phyloP scores from a whole-genome alignment of 2,888 invertebrate species.

The Scrobipalpa atriplicella region DNA sequence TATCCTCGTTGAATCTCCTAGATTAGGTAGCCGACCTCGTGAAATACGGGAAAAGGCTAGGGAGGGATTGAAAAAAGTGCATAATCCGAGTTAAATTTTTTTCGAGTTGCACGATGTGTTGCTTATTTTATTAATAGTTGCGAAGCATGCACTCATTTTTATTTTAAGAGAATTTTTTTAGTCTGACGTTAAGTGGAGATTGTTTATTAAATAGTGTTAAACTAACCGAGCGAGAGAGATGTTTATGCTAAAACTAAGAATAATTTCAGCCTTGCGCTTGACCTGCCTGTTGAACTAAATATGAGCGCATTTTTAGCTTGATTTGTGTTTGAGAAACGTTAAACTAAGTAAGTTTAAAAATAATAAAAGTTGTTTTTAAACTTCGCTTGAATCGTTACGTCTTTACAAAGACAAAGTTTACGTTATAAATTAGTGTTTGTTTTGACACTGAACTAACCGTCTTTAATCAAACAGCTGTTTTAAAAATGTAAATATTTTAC shows the following conservation, averaged over 20 bases:
- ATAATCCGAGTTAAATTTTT: neutral
- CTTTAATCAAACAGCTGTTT: neutral
- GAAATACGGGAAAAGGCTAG: no score
- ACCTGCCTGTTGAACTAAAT: conserved; percentile 42
- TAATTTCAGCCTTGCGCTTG: conserved; percentile 59
- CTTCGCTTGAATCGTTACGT: neutral
- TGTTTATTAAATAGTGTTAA: conserved; percentile 36
- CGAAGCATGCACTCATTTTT: conserved; percentile 26
- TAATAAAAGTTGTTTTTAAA: neutral
- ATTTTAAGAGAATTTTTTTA: conserved; percentile 32
- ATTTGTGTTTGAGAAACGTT: conserved; percentile 19
- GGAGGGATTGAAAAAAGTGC: no score
- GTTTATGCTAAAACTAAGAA: conserved; percentile 43
- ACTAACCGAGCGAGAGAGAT: conserved; percentile 19
- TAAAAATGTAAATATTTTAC: neutral
- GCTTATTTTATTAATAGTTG: conserved; percentile 26
- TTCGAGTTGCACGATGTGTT: conserved; percentile 25
- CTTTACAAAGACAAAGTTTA: neutral
- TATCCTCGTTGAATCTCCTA: no score
- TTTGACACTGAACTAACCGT: neutral
- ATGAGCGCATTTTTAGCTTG: conserved; percentile 22
- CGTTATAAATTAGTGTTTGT: conserved; percentile 1
- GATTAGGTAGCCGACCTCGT: no score
- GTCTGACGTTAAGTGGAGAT: conserved; percentile 33
- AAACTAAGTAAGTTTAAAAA: neutral